Evolutionary conservation across 2,113 vertebrate species (phyloP).

Genomic region (Columba janthina): DNA sequence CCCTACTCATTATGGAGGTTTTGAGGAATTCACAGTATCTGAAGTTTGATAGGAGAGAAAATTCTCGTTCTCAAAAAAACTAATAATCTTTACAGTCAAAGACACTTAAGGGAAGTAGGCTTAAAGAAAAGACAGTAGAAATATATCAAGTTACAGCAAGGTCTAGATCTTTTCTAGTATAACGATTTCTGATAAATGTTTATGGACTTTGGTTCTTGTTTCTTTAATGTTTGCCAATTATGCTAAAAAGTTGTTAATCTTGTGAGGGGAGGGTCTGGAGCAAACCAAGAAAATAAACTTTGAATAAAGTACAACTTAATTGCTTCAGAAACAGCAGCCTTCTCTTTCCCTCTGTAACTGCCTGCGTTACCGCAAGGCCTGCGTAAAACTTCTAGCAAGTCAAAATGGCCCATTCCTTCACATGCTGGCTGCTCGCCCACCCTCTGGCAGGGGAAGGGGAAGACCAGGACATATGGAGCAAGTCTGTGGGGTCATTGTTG

Average conservation of each 20-base stretch:
- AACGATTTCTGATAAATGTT: background rate
- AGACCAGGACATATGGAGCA: background rate
- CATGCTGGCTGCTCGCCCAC: accelerated
- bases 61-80: background rate
- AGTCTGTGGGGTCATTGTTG: background rate
- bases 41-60: background rate
- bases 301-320: background rate
- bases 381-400: background rate
- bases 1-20: background rate
- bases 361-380: accelerated
- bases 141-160: background rate
- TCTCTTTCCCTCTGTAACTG: background rate
- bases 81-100: background rate
- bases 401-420: background rate
- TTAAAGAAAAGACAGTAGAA: background rate
- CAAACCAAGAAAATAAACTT: background rate
- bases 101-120: background rate
- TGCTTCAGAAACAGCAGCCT: background rate
- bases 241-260: background rate
- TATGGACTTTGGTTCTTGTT: background rate
- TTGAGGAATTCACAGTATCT: background rate
- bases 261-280: background rate
- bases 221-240: background rate
- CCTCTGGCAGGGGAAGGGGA: background rate
- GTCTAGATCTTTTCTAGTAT: background rate